phyloP scores from a whole-genome alignment of 2,113 vertebrate species.

The Buteo buteo region DNA sequence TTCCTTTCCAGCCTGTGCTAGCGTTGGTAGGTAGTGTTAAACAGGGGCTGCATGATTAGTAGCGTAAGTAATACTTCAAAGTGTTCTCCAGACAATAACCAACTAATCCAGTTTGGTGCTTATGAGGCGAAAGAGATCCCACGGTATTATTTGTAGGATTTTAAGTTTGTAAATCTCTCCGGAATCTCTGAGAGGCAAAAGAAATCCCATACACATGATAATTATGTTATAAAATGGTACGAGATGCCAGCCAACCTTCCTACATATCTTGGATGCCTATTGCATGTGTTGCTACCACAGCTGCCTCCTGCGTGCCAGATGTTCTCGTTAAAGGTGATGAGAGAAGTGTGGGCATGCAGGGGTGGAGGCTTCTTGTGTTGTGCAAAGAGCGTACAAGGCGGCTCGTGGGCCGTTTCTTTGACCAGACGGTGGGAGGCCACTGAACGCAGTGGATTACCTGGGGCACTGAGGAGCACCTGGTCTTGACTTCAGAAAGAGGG shows the following conservation, averaged over 20 bases:
- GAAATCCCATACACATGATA: background rate
- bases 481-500: background rate
- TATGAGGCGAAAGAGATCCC: background rate
- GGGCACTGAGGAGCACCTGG: constrained; percentile 7
- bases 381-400: accelerated
- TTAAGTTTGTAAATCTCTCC: background rate
- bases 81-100: constrained; percentile 11
- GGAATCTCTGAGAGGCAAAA: background rate
- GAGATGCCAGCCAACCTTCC: background rate
- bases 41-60: background rate
- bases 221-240: background rate
- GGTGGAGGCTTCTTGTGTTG: background rate
- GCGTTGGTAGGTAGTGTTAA: background rate
- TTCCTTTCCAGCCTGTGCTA: background rate
- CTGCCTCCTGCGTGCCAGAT: background rate
- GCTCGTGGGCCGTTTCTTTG: accelerated
- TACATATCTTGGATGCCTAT: background rate
- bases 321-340: background rate
- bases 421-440: background rate
- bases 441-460: background rate
- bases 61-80: background rate
- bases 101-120: constrained; percentile 14
- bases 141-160: background rate
- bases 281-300: background rate
- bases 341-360: background rate